A percentile compares a stretch with the other conserved stretches of the same genome.
Evolutionary conservation across 2,797 vertebrate species (phyloP).

Genomic region (Neopelma chrysocephalum): DNA sequence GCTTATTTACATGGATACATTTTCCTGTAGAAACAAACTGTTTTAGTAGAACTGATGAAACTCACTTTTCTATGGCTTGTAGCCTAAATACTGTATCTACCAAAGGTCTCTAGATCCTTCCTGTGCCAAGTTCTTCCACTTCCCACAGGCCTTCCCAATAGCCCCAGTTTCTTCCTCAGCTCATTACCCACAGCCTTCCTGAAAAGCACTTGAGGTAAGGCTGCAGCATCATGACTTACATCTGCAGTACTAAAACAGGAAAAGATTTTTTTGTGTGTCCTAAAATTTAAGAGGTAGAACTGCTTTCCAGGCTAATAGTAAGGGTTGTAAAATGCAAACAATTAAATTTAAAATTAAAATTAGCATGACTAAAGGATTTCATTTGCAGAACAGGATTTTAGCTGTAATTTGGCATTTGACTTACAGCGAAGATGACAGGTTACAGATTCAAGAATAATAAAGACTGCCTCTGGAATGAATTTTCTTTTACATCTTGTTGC

Average conservation of each 20-base stretch:
- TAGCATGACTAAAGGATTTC: slow-evolving; percentile 54
- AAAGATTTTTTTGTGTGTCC: not conserved
- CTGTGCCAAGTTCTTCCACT: not conserved
- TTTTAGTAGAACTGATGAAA: not conserved
- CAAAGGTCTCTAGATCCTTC: not conserved
- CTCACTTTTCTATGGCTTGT: not conserved
- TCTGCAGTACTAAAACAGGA: not conserved
- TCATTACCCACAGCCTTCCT: not conserved
- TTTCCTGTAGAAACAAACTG: not conserved
- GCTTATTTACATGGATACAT: not conserved
- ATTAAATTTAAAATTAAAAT: slow-evolving; percentile 62
- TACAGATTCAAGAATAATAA: slow-evolving; percentile 52
- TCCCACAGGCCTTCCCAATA: not conserved
- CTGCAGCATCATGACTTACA: not conserved
- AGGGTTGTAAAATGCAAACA: slow-evolving; percentile 46
- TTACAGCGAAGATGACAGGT: slow-evolving; percentile 12
- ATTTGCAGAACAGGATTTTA: slow-evolving; percentile 49
- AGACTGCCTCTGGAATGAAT: slow-evolving; percentile 53
- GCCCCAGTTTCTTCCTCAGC: not conserved
- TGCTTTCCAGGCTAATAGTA: slow-evolving; percentile 13
- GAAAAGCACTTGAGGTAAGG: not conserved
- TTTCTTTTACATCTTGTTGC: slow-evolving; percentile 42
- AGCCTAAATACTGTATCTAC: not conserved
- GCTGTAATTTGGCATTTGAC: slow-evolving; percentile 42
- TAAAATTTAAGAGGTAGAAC: not conserved